A percentile compares a stretch with the other conserved stretches of the same genome.
Conservation (phyloP, 1,140 invertebrate genomes). For the Plutomurus gul region DNA sequence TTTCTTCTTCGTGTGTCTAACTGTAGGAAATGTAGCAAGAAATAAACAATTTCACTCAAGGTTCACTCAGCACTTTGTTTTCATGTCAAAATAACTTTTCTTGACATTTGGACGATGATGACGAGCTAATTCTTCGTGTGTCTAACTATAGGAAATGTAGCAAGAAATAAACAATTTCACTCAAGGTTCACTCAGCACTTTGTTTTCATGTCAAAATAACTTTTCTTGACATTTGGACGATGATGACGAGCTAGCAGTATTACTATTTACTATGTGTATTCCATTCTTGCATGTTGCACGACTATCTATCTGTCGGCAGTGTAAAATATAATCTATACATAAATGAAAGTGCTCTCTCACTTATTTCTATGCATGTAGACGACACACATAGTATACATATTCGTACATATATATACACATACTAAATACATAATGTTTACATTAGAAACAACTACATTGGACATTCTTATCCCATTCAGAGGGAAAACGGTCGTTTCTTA, state of each 20-base stretch:
- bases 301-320: not conserved
- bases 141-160: not conserved
- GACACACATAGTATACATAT: too few relatives aligned
- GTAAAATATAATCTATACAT: not conserved
- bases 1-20: not conserved
- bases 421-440: too few relatives aligned
- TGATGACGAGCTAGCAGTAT: not conserved
- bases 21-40: not conserved
- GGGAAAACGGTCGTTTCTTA: too few relatives aligned
- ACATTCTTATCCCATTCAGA: too few relatives aligned
- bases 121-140: not conserved
- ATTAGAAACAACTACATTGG: too few relatives aligned
- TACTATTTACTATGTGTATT: not conserved
- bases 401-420: too few relatives aligned
- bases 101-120: constrained; percentile 4
- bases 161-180: too few relatives aligned
- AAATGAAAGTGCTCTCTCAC: not conserved
- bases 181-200: not conserved
- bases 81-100: constrained; percentile 3
- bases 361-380: too few relatives aligned
- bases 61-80: not conserved
- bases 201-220: constrained; percentile 4
- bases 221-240: not conserved
- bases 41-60: too few relatives aligned
- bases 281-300: constrained; percentile 3